These are phyloP conservation scores for Neodon shergylaensis DNA, from an alignment of 2,113 vertebrate genomes.

Conservation along the genomic window DNA sequence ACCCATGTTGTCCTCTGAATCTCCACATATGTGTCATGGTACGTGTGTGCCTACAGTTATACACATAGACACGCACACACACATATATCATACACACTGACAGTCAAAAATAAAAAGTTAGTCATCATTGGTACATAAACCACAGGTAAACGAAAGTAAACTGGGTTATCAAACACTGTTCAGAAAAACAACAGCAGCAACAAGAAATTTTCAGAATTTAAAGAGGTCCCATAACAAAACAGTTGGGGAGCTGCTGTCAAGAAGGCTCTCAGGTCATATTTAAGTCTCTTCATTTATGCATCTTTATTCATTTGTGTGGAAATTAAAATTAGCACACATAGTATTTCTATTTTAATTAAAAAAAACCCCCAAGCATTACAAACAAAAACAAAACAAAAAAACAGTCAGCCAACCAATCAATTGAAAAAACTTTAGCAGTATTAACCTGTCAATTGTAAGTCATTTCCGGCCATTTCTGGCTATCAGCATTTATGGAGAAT, in stretches of 20 bases:
- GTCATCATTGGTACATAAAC: not conserved
- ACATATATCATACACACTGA: not conserved
- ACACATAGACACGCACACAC: not conserved
- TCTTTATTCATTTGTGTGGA: slow-evolving; percentile 49
- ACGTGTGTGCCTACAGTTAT: not conserved
- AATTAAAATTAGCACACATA: slow-evolving; percentile 59
- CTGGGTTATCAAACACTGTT: not conserved
- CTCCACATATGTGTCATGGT: not conserved
- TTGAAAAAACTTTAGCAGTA: not conserved
- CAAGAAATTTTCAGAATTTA: not conserved
- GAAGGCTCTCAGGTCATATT: not conserved
- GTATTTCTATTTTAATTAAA: slow-evolving; percentile 56
- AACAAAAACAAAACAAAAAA: not conserved
- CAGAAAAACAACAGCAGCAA: not conserved
- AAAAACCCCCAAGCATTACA: not conserved
- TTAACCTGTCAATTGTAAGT: not conserved
- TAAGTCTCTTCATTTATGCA: not conserved
- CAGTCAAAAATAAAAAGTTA: not conserved
- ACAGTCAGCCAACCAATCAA: not conserved
- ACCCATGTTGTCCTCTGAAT: not conserved
- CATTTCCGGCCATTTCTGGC: not conserved
- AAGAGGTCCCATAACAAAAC: not conserved
- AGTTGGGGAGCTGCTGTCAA: not conserved
- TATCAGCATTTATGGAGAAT: slow-evolving; percentile 15
- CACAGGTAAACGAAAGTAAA: not conserved